Evolutionary conservation across 2,888 invertebrate genomes (phyloP).

Genomic region (Cabera pusaria): DNA sequence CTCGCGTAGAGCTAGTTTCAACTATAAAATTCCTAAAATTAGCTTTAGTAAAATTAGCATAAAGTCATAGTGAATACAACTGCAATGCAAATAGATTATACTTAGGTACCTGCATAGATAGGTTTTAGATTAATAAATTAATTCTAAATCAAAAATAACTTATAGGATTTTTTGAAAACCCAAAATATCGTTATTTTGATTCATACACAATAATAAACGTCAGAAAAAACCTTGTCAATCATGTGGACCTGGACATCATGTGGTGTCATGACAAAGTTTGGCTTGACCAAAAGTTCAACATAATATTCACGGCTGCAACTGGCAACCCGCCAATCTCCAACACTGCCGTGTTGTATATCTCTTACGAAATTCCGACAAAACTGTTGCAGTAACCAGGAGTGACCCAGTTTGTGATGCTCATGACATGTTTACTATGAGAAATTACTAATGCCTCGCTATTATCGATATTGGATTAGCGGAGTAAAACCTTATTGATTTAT

Average conservation of each 20-base stretch:
- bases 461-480: slow-evolving; percentile 26
- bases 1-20: too few species aligned
- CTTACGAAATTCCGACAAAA: slow-evolving; percentile 79
- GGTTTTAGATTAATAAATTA: too few species aligned
- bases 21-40: too few species aligned
- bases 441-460: slow-evolving; percentile 28
- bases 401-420: slow-evolving; percentile 60
- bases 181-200: too few species aligned
- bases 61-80: too few species aligned
- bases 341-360: slow-evolving; percentile 63
- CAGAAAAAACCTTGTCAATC: slow-evolving; percentile 2
- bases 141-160: too few species aligned
- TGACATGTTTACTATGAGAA: slow-evolving; percentile 38
- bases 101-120: too few species aligned
- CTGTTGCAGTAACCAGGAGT: slow-evolving; percentile 64
- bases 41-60: too few species aligned
- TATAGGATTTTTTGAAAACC: too few species aligned
- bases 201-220: not conserved
- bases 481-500: slow-evolving; percentile 28
- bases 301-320: slow-evolving; percentile 46
- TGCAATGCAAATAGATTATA: too few species aligned
- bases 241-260: slow-evolving; percentile 7
- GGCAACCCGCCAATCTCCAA: slow-evolving; percentile 59
- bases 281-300: slow-evolving; percentile 15
- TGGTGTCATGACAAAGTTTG: slow-evolving; percentile 18